Base-by-base conservation (phyloP, 2,888 invertebrate genomes). In the Leucoma salicis region DNA sequence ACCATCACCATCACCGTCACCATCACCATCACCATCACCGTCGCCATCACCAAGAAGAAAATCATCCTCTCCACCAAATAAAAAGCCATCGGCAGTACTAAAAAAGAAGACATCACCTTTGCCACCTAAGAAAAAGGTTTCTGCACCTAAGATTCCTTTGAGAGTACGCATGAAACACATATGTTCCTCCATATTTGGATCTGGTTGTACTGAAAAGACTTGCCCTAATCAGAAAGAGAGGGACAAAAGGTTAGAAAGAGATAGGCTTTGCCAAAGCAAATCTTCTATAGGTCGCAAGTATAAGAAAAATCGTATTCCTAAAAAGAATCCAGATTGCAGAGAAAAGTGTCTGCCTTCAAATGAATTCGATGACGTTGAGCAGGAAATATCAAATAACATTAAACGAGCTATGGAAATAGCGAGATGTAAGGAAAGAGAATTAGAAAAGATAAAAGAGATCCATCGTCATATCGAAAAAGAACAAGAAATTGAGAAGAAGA, bases 131-230 rank as follows among this genome's bases (percentile, higher is more conserved):
- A 12, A 29, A 13, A 29, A 29, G 7, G 2, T 8, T 29, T 29
- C 29, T 29, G 12, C 4, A 1, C 6, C 31, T 2, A 35, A 24
- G n/a, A 12, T 15, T 24, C 34, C 29, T 15, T 6, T 40, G 1
- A 40, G 14, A 35, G 3, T 15, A 0, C 24, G 33, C 1, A 12
- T 35, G 13, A 41, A 31, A 31, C 16, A 16, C 2, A 1, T 35
- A n/a, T 41, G 31, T 12, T 35, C 41, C 6, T 31, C 27, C 14
- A 14, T 31, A 25, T 35, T 31, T 14, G 21, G 7, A 1, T 31
- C 35, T 31, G n/a, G 15, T 10, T 35, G 41, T n/a, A 35, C 24
- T 10, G 41, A 35, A 14, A 31, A 31, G 5, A 41, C 29, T 3
- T 41, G 35, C 16, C 6, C 5, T 14, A 35, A 14, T 12, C 27